Percentiles rank a stretch among this genome's conserved stretches.
Evolutionary conservation across 2,888 invertebrate species (phyloP).

Genomic region (Mimas tiliae): DNA sequence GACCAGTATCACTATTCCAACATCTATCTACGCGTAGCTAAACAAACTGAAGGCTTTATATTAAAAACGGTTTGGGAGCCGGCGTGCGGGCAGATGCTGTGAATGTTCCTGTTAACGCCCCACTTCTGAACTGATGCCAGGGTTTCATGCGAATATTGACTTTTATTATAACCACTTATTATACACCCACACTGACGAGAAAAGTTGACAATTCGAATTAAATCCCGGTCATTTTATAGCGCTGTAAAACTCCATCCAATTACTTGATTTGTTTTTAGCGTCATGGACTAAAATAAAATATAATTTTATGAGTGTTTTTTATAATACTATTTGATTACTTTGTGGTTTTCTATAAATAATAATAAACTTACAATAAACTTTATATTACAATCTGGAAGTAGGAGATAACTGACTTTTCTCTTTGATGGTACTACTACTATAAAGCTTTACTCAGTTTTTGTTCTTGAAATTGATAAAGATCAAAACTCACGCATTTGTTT

Average conservation of each 20-base stretch:
- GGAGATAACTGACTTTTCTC: too few relatives aligned
- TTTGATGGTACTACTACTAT: too few relatives aligned
- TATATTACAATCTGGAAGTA: too few relatives aligned
- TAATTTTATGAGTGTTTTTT: not conserved
- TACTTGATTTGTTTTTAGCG: constrained; percentile 39
- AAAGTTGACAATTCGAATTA: constrained; percentile 56
- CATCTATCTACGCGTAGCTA: not conserved
- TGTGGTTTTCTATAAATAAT: too few relatives aligned
- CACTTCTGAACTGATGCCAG: constrained; percentile 74
- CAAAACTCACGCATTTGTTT: too few relatives aligned
- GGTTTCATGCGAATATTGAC: constrained; percentile 41
- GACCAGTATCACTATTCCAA: too few relatives aligned
- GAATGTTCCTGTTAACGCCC: constrained; percentile 69
- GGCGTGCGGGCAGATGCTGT: constrained; percentile 66
- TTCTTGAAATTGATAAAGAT: too few relatives aligned
- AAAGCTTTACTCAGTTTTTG: too few relatives aligned
- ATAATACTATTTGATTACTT: not conserved
- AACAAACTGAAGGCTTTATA: constrained; percentile 50
- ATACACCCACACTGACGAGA: constrained; percentile 52
- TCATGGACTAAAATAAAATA: not conserved
- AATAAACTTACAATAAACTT: too few relatives aligned
- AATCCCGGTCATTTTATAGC: constrained; percentile 69
- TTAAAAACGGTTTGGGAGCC: constrained; percentile 63
- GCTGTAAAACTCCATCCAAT: constrained; percentile 68
- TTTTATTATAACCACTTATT: constrained; percentile 18